These are phyloP conservation scores for Dipodomys merriami DNA, from an alignment of 2,113 vertebrate genomes.

Conservation along the genomic window DNA sequence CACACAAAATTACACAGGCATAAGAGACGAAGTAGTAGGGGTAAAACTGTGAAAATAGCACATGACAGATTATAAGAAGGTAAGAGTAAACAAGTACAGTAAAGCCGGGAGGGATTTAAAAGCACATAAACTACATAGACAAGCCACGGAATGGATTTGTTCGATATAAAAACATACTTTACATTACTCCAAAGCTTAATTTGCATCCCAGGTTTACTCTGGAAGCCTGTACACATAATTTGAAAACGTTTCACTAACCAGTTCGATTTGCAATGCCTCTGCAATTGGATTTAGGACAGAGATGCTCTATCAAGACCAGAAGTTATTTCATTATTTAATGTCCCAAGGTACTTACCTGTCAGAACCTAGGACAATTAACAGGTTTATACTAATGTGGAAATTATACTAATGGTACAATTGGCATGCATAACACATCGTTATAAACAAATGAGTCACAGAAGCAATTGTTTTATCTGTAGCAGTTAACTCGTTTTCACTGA, in stretches of 20 bases:
- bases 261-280: background rate
- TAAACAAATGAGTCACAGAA: slow-evolving; percentile 79
- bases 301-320: slow-evolving; percentile 27
- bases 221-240: slow-evolving; percentile 14
- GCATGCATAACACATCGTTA: slow-evolving; percentile 51
- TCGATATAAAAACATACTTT: slow-evolving; percentile 18
- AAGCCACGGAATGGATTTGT: slow-evolving; percentile 3
- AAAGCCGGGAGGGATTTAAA: slow-evolving; percentile 38
- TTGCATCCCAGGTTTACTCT: background rate
- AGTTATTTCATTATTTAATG: slow-evolving; percentile 70
- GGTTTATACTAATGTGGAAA: slow-evolving; percentile 56
- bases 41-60: background rate
- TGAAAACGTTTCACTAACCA: slow-evolving; percentile 12
- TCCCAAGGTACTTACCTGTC: slow-evolving; percentile 53
- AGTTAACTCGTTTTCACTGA: slow-evolving; percentile 79
- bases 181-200: background rate
- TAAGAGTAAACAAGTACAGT: slow-evolving; percentile 24
- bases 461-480: slow-evolving; percentile 70
- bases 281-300: slow-evolving; percentile 19
- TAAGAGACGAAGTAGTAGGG: background rate
- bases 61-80: background rate
- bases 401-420: slow-evolving; percentile 69
- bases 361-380: slow-evolving; percentile 71
- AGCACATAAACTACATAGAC: background rate
- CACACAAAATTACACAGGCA: background rate